Base-by-base conservation (phyloP, 1,140 invertebrate species). In the Cyphomyrmex costatus region DNA sequence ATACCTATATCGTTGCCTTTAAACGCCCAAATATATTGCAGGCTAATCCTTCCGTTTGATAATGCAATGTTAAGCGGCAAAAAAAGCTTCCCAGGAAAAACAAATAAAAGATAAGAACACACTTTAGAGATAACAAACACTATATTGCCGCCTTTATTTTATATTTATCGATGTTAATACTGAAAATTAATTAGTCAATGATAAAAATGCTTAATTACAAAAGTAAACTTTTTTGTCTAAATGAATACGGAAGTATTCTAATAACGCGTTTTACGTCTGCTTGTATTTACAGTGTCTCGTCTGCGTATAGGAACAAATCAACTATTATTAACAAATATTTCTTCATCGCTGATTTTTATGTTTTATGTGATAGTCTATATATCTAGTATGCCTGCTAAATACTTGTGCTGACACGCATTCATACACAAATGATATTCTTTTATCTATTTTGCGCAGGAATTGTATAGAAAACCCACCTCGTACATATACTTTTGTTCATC, bases 11-110 rank as follows among this genome's bases (percentile, higher is more conserved):
- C 24, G n/a, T 27, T 53, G 6, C 53, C 19, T 51, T 61, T 83
- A 83, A 74, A 42, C 56, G n/a, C 36, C 27, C 24, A 83, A 60
- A 83, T 83, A 83, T 60, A 74, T 83, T 83, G 61, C 68, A 42
- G 12, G 19, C 51, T 83, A 83, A 83, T 83, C 79, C 53, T 60
- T 73, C 12, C 53, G 36, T 30, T 53, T 73, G 79, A 83, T 83
- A 83, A 61, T 53, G 53, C 36, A n/a, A 82, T 60, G 79, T 51
- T 73, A 60, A 82, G n/a, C 19, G 27, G 53, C 27, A 24, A 24
- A 21, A n/a, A 58, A 73, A 73, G 66, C 68, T 46, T 21, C 1
- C 1, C 53, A 30, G n/a, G 21, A n/a, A 27, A 80, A 80, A 24
- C 49, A n/a, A 61, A 19, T 49, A 61, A 61, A 83, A 60, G 36